Evolutionary conservation across 1,140 invertebrate species (phyloP), one percentile per base, ranked within the genome.

Genomic region (Anastrepha obliqua): DNA sequence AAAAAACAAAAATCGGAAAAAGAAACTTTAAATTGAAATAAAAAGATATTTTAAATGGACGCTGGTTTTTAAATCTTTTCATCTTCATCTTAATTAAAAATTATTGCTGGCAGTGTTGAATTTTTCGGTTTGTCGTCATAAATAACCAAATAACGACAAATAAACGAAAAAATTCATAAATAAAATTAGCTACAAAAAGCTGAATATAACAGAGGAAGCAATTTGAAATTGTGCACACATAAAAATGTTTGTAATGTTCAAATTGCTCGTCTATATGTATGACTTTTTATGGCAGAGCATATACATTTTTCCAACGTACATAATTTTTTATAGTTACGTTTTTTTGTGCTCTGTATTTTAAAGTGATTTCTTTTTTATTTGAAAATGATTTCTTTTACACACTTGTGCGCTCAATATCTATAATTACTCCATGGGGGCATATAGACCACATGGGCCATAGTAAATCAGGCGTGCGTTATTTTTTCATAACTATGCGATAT

Each of bases 21-120:
- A 42, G 39, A 8, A 65, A 58, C 55, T 58, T 58, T 29, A 65
- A 65, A 11, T 39, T 74, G 42, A 74, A 74, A 74, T 44, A 7
- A 29, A 9, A 81, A 55, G 15, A 81, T 58, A 29, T 81, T 55
- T 55, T 81, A 42, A 20, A 13, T 81, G 6, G 17, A 7, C 47
- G 17, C 47, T 51, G 60, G 47, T 55, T 81, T 55, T 81, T 42
- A 81, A 81, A 81, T 81, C 74, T 81, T 81, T 81, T 81, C 74
- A 81, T 81, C 74, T 81, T 81, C 74, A 20, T 81, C 55, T 81
- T 81, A 81, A 81, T 81, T 81, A 81, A 81, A 81, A 81, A 81
- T 81, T 81, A 81, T 81, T 81, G 29, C 74, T n/a, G 74, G n/a
- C 47, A 81, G n/a, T 81, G 74, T 55, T 81, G 47, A 20, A 81